phyloP scores from a whole-genome alignment of 2,113 vertebrate genomes.

The Electrona antarctica region DNA sequence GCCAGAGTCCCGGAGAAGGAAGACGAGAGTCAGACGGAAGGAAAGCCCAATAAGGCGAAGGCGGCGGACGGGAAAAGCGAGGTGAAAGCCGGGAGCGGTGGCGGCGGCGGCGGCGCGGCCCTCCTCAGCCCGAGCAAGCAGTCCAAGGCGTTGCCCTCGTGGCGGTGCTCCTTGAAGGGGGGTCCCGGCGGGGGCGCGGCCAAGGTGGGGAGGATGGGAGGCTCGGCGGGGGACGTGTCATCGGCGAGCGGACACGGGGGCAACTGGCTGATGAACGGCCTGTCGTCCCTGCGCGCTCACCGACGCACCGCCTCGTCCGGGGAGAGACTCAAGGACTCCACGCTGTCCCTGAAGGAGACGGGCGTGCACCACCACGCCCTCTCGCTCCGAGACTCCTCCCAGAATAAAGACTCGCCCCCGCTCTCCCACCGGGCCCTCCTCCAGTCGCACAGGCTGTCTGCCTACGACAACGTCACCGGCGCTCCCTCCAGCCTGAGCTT shows the following conservation, averaged over 20 bases:
- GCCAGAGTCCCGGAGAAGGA: slow-evolving; percentile 13
- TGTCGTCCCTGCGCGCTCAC: slow-evolving; percentile 88
- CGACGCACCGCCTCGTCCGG: slow-evolving; percentile 84
- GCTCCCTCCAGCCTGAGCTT: slow-evolving; percentile 80
- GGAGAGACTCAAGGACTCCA: slow-evolving; percentile 81
- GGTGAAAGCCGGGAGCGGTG: slow-evolving; percentile 53
- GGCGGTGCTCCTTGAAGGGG: slow-evolving; percentile 84
- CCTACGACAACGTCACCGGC: slow-evolving; percentile 88
- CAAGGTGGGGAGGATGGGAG: slow-evolving; percentile 75
- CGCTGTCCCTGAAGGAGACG: slow-evolving; percentile 69
- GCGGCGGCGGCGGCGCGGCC: slow-evolving; percentile 45
- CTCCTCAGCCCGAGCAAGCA: slow-evolving; percentile 82
- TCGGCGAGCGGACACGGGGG: slow-evolving; percentile 59
- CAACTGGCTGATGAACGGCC: slow-evolving; percentile 91
- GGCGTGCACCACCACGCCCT: slow-evolving; percentile 31
- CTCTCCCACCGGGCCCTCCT: slow-evolving; percentile 53
- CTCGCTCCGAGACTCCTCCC: slow-evolving; percentile 55
- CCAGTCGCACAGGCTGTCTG: slow-evolving; percentile 87
- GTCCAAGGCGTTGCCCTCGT: slow-evolving; percentile 81
- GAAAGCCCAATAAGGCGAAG: slow-evolving; percentile 30
- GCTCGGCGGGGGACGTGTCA: slow-evolving; percentile 86
- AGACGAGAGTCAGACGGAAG: slow-evolving; percentile 39
- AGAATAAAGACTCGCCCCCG: slow-evolving; percentile 47
- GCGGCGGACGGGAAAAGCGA: slow-evolving; percentile 45
- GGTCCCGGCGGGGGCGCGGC: slow-evolving; percentile 70